Percentiles rank a stretch among this genome's conserved stretches.
phyloP scores from a whole-genome alignment of 2,888 invertebrate genomes.

The Margaritifera margaritifera region DNA sequence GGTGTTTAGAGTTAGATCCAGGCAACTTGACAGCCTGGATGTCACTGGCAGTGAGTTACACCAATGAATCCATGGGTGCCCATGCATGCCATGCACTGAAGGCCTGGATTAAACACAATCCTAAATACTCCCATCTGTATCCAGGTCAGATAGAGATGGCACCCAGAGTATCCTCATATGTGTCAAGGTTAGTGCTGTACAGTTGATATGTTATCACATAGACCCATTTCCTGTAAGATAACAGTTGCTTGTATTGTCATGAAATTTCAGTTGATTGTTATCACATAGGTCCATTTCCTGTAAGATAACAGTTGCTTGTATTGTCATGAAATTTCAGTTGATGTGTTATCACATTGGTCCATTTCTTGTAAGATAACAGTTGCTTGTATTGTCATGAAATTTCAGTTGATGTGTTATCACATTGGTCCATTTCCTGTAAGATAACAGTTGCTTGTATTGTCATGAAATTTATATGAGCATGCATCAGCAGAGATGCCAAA shows the following conservation, averaged over 20 bases:
- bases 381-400: too few species aligned
- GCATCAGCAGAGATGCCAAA: too few species aligned
- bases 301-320: too few species aligned
- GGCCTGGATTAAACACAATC: slow-evolving; percentile 79
- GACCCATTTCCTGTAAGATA: slow-evolving; percentile 3
- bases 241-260: too few species aligned
- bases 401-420: too few species aligned
- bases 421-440: too few species aligned
- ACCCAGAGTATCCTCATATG: slow-evolving; percentile 64
- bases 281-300: neutral
- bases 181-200: slow-evolving; percentile 59
- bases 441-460: too few species aligned
- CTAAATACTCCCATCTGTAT: slow-evolving; percentile 85
- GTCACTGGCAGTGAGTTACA: slow-evolving; percentile 93
- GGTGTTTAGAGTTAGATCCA: slow-evolving; percentile 85
- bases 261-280: too few species aligned
- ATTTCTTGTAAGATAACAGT: too few species aligned
- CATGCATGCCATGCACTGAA: slow-evolving; percentile 88
- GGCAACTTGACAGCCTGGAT: slow-evolving; percentile 88
- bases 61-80: slow-evolving; percentile 94
- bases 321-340: too few species aligned
- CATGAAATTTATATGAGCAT: too few species aligned
- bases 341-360: too few species aligned
- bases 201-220: slow-evolving; percentile 7
- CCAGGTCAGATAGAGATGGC: slow-evolving; percentile 54